Evolutionary conservation across 1,140 invertebrate species (phyloP), one percentile per base, ranked within the genome.

Genomic region (Brachionus plicatilis): DNA sequence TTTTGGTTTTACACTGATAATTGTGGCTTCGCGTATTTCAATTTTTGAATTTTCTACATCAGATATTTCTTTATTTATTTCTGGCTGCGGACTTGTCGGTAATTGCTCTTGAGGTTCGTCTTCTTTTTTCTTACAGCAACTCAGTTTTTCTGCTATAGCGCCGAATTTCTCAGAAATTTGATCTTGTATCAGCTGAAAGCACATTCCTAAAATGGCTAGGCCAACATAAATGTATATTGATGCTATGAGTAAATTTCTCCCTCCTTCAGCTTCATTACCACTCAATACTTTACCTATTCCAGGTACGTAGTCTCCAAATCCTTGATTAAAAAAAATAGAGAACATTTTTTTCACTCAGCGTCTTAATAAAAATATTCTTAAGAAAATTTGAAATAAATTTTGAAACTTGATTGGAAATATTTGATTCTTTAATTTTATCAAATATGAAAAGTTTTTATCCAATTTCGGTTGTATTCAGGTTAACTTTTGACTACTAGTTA

Each of bases 271-370:
- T 68, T 82, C 79, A 20, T 82, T 68, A 6, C 53, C 53, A 12
- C 37, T 56, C n/a, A 82, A 37, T 17, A 68, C 47, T 33, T 20
- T n/a, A 11, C 9, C 83, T 41, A 50, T 72, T 41, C 75, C 83
- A 14, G 85, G 85, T 7, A 85, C 82, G 4, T 60, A 60, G 65
- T 84, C 82, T 50, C 82, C 83, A 60, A 85, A 85, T n/a, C 83
- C 83, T 68, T 47, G 14, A 3, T 27, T 5, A 27, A 33, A 70
- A 37, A 70, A 70, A 70, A 29, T 12, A 45, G 9, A 9, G 37
- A 14, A 0, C 0, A 12, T 47, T 11, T 14, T 47, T 37, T 5
- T 4, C 33, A 37, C 0, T 37, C 33, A 37, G 33, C 2, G 5
- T 37, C 33, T 37, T 37, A 37, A 7, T 37, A 37, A 37, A 37